Evolutionary conservation across 2,113 vertebrate species (phyloP), one percentile per base, ranked within the genome.

Genomic region (Morone chrysops): DNA sequence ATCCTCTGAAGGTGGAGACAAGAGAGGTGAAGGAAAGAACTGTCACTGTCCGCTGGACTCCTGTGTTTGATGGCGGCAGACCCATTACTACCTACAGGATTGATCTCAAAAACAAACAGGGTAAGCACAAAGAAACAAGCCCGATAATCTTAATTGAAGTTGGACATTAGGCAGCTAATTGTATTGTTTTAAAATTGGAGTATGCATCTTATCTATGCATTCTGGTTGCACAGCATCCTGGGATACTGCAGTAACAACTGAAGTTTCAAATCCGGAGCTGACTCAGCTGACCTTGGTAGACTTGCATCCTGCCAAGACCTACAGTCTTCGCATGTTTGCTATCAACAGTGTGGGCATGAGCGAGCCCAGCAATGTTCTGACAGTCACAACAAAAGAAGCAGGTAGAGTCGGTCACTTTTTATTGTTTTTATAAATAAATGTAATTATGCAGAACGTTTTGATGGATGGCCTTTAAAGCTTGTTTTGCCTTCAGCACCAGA

Each of bases 361-460:
- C 9, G 75, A 85, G 6, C 0, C 76, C 82, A 94, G 94, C 83
- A 93, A 94, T 14, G 81, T 90, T 13, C 82, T 94, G 20, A 88
- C 80, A 2, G 16, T 94, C 17, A 91, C 85, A 14, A 92, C 90
- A 0, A 90, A 86, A 67, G 94, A 94, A 93, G 89, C 90, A 89
- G 93, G 94, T 94, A 84, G 17, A 54, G 59, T 60, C 38, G 0
- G 0, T 47, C n/a, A 41, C 14, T 4, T 13, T 47, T 61, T 16
- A 17, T 11, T 12, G 13, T 56, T 61, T 31, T 22, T 11, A 14
- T 10, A 38, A 53, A 59, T 13, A 14, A 11, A 54, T 16, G 9
- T 0, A 16, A 43, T 48, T 13, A 47, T 40, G 25, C 4, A 38
- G 18, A 22, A 43, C 16, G 57, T 25, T 60, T 38, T 67, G 0